Conservation (phyloP, 2,888 invertebrate genomes). For the Oscheius sp. region DNA sequence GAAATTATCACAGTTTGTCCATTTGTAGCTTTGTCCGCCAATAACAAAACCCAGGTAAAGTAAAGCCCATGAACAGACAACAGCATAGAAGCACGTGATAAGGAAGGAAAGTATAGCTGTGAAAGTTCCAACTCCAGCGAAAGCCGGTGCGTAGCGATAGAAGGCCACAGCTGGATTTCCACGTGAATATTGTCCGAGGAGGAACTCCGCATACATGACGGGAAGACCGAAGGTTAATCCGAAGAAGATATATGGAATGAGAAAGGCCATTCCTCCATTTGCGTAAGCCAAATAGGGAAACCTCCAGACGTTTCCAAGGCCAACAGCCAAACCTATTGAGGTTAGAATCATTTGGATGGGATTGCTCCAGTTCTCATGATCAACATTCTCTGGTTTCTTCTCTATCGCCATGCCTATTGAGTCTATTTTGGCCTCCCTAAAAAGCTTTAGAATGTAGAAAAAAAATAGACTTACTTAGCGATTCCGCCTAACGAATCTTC, state of each 20-base stretch:
- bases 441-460: too few relatives aligned
- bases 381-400: background rate
- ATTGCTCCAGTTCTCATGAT: slow-evolving; percentile 35
- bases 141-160: slow-evolving; percentile 13
- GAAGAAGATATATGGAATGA: slow-evolving; percentile 70
- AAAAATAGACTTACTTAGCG: too few relatives aligned
- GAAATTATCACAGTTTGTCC: slow-evolving; percentile 34
- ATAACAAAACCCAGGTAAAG: slow-evolving; percentile 46
- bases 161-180: background rate
- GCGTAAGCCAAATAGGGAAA: slow-evolving; percentile 50
- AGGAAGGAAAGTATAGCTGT: slow-evolving; percentile 89
- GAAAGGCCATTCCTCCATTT: slow-evolving; percentile 69
- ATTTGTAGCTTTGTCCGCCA: slow-evolving; percentile 28
- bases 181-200: slow-evolving; percentile 64
- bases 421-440: too few relatives aligned
- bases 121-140: background rate
- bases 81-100: slow-evolving; percentile 59
- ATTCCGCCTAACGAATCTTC: too few relatives aligned
- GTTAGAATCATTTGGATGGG: slow-evolving; percentile 61
- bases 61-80: slow-evolving; percentile 59
- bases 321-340: slow-evolving; percentile 62
- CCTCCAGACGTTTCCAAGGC: slow-evolving; percentile 64
- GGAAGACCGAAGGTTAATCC: slow-evolving; percentile 70
- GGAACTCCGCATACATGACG: slow-evolving; percentile 69
- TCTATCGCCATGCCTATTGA: too few relatives aligned